Evolutionary conservation across 2,888 invertebrate species (phyloP), one percentile per base, ranked within the genome.

Genomic region (Limenitis camilla): DNA sequence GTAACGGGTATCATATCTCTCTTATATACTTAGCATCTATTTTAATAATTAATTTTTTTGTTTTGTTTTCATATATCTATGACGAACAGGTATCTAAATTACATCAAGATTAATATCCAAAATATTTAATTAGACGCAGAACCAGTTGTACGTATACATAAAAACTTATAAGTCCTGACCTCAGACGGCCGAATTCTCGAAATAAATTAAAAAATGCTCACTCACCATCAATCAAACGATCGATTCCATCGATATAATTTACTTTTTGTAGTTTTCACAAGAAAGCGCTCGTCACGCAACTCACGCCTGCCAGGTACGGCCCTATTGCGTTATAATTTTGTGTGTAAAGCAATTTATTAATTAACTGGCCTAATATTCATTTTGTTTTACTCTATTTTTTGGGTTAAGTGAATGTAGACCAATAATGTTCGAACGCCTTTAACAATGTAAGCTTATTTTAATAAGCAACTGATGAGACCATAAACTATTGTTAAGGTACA

Each of bases 201-300:
- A 85, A 83, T 81, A 84, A 85, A 87, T 87, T 86, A 87, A 84
- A 84, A 85, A 81, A 72, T 78, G 86, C 86, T 75, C 77, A 79
- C 79, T 86, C 86, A 87, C 79, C 87, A 86, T 87, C 86, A 86
- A 86, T 87, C 87, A 87, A 86, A 78, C 78, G 64, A 72, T 85
- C 86, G 86, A 87, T 81, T 85, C 85, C 86, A 82, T 86, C 86
- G 78, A 85, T 86, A 85, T 87, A 86, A 85, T 86, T 84, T 87
- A 83, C 78, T 86, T 87, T 86, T 86, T 84, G 81, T 85, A 81
- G 81, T 83, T 86, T 84, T 85, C 80, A 84, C 79, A 77, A 72
- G 73, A 84, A 86, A 83, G 78, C 81, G 71, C 81, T 74, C 74
- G 77, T 85, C 84, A 83, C 71, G 85, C 81, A 77, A 72, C 67